Percentiles rank a stretch among this genome's conserved stretches.
phyloP scores from a whole-genome alignment of 2,797 vertebrate genomes.

The Amniataba percoides region DNA sequence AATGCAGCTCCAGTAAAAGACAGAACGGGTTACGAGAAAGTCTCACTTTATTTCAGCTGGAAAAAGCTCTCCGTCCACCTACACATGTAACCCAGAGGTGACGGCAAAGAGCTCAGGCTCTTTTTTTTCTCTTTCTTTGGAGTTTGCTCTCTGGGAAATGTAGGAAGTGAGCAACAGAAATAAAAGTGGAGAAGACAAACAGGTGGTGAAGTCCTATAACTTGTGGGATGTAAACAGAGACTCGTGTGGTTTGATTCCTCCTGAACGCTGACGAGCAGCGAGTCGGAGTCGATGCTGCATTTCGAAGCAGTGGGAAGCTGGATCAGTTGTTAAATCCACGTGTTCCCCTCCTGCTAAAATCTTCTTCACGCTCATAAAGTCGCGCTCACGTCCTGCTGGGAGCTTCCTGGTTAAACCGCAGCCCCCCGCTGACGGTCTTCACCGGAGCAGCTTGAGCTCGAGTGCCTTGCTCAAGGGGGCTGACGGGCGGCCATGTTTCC shows the following conservation, averaged over 20 bases:
- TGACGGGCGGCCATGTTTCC: background rate
- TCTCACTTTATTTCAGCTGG: conserved; percentile 32
- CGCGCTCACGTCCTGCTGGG: conserved; percentile 16
- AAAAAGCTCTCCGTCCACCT: conserved; percentile 51
- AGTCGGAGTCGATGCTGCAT: background rate
- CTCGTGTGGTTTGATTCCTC: background rate
- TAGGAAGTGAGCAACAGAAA: conserved; percentile 49
- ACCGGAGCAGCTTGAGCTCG: conserved; percentile 11
- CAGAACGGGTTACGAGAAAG: conserved; percentile 28
- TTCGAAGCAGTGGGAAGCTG: background rate
- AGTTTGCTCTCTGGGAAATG: conserved; percentile 49
- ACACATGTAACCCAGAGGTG: conserved; percentile 54
- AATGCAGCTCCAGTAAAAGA: conserved; percentile 29
- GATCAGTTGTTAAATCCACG: conserved; percentile 15
- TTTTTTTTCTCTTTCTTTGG: background rate
- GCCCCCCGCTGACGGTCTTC: conserved; percentile 29
- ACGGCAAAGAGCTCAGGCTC: conserved; percentile 11
- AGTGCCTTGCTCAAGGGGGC: conserved; percentile 63
- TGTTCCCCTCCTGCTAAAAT: conserved; percentile 8
- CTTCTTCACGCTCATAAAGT: background rate
- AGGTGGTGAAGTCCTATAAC: background rate
- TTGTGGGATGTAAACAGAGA: background rate
- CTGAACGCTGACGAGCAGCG: background rate
- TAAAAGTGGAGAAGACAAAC: conserved; percentile 30
- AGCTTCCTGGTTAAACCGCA: conserved; percentile 47